Evolutionary conservation across 2,888 invertebrate species (phyloP).

Genomic region (Cosmia trapezina): DNA sequence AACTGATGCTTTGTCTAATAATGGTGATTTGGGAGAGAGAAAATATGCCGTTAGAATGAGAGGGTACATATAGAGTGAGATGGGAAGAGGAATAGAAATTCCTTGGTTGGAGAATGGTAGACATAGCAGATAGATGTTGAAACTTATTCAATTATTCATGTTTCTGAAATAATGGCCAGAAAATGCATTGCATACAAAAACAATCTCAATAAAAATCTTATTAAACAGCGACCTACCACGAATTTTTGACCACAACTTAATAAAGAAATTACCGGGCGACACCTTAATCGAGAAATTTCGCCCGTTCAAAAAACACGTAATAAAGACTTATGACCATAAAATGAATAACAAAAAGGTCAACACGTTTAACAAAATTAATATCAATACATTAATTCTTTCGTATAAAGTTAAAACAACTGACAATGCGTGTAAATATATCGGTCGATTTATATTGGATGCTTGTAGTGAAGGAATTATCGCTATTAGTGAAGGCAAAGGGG

Average conservation of each 20-base stretch:
- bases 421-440: conserved; percentile 71
- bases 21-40: conserved; percentile 57
- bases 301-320: conserved; percentile 56
- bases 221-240: conserved; percentile 48
- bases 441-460: conserved; percentile 70
- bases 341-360: conserved; percentile 56
- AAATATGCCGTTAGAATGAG: conserved; percentile 50
- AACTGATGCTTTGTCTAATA: conserved; percentile 64
- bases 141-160: conserved; percentile 7
- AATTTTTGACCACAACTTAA: conserved; percentile 43
- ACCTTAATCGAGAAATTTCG: conserved; percentile 51
- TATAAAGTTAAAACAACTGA: conserved; percentile 67
- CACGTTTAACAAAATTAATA: conserved; percentile 58
- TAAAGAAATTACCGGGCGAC: conserved; percentile 52
- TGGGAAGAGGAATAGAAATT: conserved; percentile 13
- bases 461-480: conserved; percentile 84
- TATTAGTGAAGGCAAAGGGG: conserved; percentile 75
- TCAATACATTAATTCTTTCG: conserved; percentile 44
- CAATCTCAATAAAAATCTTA: conserved; percentile 38
- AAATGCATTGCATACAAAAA: conserved; percentile 16
- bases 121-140: background rate
- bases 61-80: conserved; percentile 23
- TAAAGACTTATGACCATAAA: conserved; percentile 62
- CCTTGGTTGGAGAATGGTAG: background rate
- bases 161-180: background rate